phyloP scores from a whole-genome alignment of 2,797 vertebrate species.

The Esox masquinongy region DNA sequence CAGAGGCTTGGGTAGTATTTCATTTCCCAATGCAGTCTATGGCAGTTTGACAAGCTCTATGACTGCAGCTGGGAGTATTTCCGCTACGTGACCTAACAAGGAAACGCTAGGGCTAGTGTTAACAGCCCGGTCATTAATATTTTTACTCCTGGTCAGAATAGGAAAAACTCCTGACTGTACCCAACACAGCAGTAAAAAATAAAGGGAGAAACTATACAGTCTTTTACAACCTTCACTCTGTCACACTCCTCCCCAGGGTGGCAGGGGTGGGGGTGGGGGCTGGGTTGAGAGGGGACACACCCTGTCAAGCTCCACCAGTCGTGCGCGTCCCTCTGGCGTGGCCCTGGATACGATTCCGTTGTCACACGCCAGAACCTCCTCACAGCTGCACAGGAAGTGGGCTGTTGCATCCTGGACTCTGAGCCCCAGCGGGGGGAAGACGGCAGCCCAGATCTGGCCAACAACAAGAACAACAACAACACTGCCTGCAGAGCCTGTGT shows the following conservation, averaged over 20 bases:
- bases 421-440: neutral
- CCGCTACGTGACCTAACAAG: neutral
- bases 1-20: constrained; percentile 54
- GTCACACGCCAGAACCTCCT: constrained; percentile 26
- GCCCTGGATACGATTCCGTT: constrained; percentile 29
- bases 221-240: neutral
- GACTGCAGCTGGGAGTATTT: neutral
- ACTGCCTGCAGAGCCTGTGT: constrained; percentile 2
- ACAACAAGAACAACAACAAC: constrained; percentile 42
- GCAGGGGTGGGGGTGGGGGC: too few relatives aligned
- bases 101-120: neutral
- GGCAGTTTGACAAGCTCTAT: constrained; percentile 45
- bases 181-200: too few relatives aligned
- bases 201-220: neutral
- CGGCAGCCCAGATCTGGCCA: constrained; percentile 27
- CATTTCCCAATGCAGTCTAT: constrained; percentile 54
- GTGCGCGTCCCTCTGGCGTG: constrained; percentile 22
- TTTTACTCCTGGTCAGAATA: too few relatives aligned
- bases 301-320: constrained; percentile 35
- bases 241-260: neutral
- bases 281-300: constrained; percentile 3
- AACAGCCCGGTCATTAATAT: too few relatives aligned
- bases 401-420: constrained; percentile 34
- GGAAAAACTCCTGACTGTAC: too few relatives aligned
- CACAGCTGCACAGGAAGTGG: constrained; percentile 64